These are phyloP conservation scores for Rhingia campestris DNA, from an alignment of 2,888 invertebrate genomes.

Conservation along the genomic window DNA sequence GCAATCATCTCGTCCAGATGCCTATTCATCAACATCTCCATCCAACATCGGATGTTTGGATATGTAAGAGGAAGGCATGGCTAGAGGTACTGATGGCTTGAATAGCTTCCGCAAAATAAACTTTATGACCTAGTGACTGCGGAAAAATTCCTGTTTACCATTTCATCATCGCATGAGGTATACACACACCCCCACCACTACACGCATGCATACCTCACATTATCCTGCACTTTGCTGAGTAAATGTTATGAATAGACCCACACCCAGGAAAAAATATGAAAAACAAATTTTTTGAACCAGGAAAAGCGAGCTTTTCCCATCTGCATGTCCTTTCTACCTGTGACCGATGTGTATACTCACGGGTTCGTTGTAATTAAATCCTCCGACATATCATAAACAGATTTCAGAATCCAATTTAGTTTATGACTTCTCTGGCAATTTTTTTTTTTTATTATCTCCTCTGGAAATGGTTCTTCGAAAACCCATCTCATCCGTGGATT, in stretches of 20 bases:
- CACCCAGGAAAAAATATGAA: conserved; percentile 11
- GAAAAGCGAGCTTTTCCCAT: conserved; percentile 16
- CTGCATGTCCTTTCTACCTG: conserved; percentile 28
- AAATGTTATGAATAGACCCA: conserved; percentile 43
- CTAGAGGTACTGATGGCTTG: background rate
- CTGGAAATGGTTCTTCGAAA: conserved; percentile 6
- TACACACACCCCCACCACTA: conserved; percentile 5
- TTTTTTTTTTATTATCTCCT: conserved; percentile 8
- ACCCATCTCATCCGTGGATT: conserved; percentile 13
- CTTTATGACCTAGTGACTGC: conserved; percentile 66
- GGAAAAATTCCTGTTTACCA: conserved; percentile 43
- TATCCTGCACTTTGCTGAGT: conserved; percentile 30
- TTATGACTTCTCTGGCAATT: background rate
- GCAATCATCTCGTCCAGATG: background rate
- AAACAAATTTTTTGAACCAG: background rate
- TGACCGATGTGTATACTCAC: conserved; percentile 17
- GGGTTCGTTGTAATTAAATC: conserved; percentile 28
- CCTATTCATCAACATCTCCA: background rate
- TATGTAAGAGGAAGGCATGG: background rate
- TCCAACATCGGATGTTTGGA: background rate
- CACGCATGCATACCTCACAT: conserved; percentile 46
- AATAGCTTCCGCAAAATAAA: conserved; percentile 33
- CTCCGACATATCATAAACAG: background rate
- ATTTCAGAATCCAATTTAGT: background rate
- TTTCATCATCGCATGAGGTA: conserved; percentile 19